Evolutionary conservation across 1,140 invertebrate species (phyloP), one percentile per base, ranked within the genome.

Genomic region (Cyrtorhinus lividipennis): DNA sequence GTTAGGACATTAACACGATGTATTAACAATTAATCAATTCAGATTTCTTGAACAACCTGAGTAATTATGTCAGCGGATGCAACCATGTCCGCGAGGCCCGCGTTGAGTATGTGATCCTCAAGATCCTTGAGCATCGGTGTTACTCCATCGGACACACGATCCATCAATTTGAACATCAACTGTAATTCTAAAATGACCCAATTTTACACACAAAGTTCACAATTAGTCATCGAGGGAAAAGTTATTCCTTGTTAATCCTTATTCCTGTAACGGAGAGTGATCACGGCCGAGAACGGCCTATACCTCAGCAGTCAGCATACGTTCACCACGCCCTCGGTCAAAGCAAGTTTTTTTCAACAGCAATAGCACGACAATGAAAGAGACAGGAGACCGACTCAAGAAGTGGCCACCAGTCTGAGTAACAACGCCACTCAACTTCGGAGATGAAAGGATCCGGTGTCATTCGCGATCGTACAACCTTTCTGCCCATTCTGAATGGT

Each of bases 31-130:
- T 38, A 15, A 38, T 15, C 5, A 38, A 38, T 38, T n/a, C 15
- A 38, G 30, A 8, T 38, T 8, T 38, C 15, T 38, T 38, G 5
- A 5, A 53, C 2, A 67, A 84, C 82, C 67, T 81, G 87, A 30
- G 92, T 96, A 63, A 99, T 98, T 25, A 91, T 86, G 70, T 95
- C 92, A 13, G 95, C 95, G 59, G 92, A 90, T 45, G 92, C 89
- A 64, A 95, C 86, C 95, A 99, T 99, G 70, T 98, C 95, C 1
- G 92, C 92, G 46, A 98, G 75, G 12, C 96, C 96, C 10, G 94
- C 91, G 64, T 83, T 85, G 2, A 89, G 84, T 69, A 99, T 98
- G 71, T 98, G 93, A 26, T 88, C 83, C 74, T 98, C 92, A 48
- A 99, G 77, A 73, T 94, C 88, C 61, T 83, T 80, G 61, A 98